Evolutionary conservation across 2,797 vertebrate genomes (phyloP).

Genomic region (Pantherophis alleghaniensis): DNA sequence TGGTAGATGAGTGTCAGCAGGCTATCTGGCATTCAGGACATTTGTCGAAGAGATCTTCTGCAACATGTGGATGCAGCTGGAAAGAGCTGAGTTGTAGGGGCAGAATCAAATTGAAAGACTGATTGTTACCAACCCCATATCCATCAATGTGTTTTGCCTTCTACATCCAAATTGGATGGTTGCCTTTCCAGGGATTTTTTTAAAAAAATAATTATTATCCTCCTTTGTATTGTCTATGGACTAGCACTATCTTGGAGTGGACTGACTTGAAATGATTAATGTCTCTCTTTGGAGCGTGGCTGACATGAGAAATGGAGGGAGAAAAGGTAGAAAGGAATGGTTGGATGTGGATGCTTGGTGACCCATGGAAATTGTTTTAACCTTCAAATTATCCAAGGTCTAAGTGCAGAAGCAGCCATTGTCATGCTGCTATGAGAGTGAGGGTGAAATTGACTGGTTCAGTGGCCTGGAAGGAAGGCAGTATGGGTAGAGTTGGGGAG

Average conservation of each 20-base stretch:
- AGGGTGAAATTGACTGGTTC: neutral
- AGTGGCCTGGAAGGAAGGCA: neutral
- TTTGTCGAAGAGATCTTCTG: neutral
- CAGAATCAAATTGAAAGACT: neutral
- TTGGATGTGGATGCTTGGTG: neutral
- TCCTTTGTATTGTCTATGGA: neutral
- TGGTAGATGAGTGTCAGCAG: neutral
- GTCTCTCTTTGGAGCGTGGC: neutral
- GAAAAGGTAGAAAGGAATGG: neutral
- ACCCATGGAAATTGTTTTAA: neutral
- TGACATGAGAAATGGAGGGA: neutral
- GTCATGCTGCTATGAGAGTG: neutral
- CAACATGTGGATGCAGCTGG: neutral
- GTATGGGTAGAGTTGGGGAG: neutral
- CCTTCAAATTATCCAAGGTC: neutral
- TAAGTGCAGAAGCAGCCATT: neutral
- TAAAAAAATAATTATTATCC: neutral
- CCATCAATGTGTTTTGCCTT: neutral
- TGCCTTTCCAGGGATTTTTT: neutral
- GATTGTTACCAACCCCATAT: neutral
- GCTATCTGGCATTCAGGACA: neutral
- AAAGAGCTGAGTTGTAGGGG: neutral
- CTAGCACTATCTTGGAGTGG: neutral
- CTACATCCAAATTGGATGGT: neutral
- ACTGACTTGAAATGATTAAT: neutral